Conservation (phyloP, 2,113 vertebrate species). For the Lates calcarifer region DNA sequence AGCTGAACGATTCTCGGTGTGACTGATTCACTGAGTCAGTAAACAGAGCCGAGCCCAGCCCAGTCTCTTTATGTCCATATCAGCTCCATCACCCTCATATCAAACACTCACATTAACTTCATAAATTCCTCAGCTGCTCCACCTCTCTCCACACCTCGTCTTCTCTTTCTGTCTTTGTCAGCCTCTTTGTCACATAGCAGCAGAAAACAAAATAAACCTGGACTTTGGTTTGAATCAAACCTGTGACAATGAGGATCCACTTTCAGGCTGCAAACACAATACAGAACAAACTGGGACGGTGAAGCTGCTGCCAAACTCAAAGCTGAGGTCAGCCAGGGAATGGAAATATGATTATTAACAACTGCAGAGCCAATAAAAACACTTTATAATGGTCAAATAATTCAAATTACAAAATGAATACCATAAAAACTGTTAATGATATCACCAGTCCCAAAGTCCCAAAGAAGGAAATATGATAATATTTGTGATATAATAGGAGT, state of each 20-base stretch:
- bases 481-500: too few species aligned
- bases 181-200: background rate
- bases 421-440: too few species aligned
- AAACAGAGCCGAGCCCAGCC: background rate
- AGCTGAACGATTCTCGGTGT: background rate
- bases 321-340: background rate
- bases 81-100: conserved; percentile 18
- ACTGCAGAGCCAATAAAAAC: too few species aligned
- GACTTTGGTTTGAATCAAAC: background rate
- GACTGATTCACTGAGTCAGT: background rate
- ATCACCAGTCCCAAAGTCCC: too few species aligned
- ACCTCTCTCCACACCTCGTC: background rate
- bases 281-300: background rate
- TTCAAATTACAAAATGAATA: too few species aligned
- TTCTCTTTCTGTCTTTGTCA: conserved; percentile 14
- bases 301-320: conserved; percentile 3
- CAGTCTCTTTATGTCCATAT: conserved; percentile 4
- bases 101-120: background rate
- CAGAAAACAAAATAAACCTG: background rate
- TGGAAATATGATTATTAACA: background rate
- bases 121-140: background rate
- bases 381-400: too few species aligned
- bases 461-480: too few species aligned
- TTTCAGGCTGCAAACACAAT: conserved; percentile 25
- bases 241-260: conserved; percentile 16